Evolutionary conservation across 1,140 invertebrate species (phyloP).

Genomic region (Drosophila lowei): DNA sequence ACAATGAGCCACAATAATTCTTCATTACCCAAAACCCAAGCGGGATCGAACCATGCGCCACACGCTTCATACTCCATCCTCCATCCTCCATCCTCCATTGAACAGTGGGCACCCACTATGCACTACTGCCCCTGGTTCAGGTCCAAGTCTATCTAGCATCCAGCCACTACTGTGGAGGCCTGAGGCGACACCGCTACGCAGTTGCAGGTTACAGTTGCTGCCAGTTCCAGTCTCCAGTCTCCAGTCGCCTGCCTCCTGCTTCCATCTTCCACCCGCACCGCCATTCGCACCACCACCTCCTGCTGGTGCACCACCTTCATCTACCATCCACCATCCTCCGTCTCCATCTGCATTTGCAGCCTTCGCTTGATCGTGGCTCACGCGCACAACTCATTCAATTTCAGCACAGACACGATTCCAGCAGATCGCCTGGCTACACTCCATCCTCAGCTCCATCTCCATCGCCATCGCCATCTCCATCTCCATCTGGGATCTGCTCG

Average conservation of each 20-base stretch:
- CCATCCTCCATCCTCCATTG: neutral
- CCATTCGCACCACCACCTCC: neutral
- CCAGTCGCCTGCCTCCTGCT: neutral
- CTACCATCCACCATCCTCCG: constrained; percentile 6
- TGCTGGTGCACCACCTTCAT: neutral
- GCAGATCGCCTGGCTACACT: constrained; percentile 29
- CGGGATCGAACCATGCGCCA: constrained; percentile 31
- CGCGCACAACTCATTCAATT: constrained; percentile 81
- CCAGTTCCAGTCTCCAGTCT: neutral
- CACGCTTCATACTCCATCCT: constrained; percentile 12
- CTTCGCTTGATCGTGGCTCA: constrained; percentile 66
- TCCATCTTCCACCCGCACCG: neutral
- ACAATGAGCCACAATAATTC: constrained; percentile 81
- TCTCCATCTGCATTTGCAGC: constrained; percentile 30
- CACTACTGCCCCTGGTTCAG: neutral
- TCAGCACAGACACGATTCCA: constrained; percentile 71
- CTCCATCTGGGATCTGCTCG: constrained; percentile 13
- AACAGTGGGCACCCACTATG: constrained; percentile 23
- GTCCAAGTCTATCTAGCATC: neutral
- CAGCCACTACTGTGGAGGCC: constrained; percentile 28
- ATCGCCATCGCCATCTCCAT: constrained; percentile 3
- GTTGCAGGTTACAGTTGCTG: constrained; percentile 32
- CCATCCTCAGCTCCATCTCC: constrained; percentile 16
- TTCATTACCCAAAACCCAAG: constrained; percentile 72
- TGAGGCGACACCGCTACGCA: constrained; percentile 18